Percentiles rank a stretch among this genome's conserved stretches.
These are phyloP conservation scores for Oplegnathus fasciatus DNA, from an alignment of 2,113 vertebrate species.

Conservation along the genomic window DNA sequence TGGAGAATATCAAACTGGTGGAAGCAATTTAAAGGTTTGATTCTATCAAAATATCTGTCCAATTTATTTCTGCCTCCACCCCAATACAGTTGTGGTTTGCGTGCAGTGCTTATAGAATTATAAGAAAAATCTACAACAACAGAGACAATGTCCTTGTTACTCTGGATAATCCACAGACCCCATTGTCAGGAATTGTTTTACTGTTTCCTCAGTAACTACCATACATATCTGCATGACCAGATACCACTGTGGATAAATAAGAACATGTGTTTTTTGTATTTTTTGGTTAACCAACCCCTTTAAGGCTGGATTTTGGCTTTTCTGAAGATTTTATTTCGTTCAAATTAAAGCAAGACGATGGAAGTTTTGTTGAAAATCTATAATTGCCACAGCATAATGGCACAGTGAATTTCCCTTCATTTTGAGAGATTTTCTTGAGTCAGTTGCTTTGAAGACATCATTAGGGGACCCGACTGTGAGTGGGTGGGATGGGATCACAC, in stretches of 20 bases:
- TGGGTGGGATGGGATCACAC: background rate
- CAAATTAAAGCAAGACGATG: background rate
- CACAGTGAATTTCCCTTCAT: background rate
- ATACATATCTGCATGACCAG: slow-evolving; percentile 27
- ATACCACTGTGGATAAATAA: slow-evolving; percentile 11
- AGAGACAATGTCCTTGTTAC: slow-evolving; percentile 19
- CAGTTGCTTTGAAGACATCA: background rate
- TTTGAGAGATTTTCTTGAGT: background rate
- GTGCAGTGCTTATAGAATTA: background rate
- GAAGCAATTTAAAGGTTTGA: background rate
- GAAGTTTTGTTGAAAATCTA: background rate
- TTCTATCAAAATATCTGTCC: background rate
- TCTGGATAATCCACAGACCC: slow-evolving; percentile 27
- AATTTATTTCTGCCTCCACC: background rate
- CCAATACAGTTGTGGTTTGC: background rate
- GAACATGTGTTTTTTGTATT: slow-evolving; percentile 17
- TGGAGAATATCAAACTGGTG: background rate
- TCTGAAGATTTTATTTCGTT: slow-evolving; percentile 36
- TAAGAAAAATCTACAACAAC: background rate
- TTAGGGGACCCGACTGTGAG: background rate
- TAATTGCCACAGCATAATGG: background rate
- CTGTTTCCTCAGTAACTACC: slow-evolving; percentile 22
- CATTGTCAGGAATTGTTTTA: slow-evolving; percentile 37
- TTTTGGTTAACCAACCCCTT: background rate
- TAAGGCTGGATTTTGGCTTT: background rate